Evolutionary conservation across 2,888 invertebrate genomes (phyloP), one percentile per base, ranked within the genome.

Genomic region (Sylvicola cinctus): DNA sequence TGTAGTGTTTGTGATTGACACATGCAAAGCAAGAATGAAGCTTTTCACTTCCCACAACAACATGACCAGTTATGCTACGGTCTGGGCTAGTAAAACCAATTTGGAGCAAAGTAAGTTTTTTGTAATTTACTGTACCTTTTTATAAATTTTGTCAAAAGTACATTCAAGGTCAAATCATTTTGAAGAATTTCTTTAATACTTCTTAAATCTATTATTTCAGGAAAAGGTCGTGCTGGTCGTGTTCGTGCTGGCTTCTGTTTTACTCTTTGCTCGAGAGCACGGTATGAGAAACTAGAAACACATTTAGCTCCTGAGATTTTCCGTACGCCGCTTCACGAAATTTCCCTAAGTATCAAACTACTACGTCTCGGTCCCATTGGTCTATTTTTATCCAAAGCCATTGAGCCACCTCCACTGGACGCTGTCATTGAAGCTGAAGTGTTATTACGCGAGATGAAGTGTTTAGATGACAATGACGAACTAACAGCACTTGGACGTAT

Each of bases 391-490:
- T 85, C 88, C 15, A 95, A 95, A 57, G 85, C 85, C 0, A 77
- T 95, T 15, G 91, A 96, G 52, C 91, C 95, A 0, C 96, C 96
- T 27, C 95, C 95, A 12, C 68, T 95, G 40, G 96, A 96, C 60
- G 91, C 95, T 17, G 93, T 98, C 11, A 93, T 96, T 45, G 96
- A 96, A 54, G 95, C 96, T 0, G 93, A 95, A 61, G 90, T 85
- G 0, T 38, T 70, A 42, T 50, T 76, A 43, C 51, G 70, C 48
- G 93, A 93, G 49, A 78, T 95, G 70, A 83, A 85, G 49, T 96
- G 95, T 43, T 61, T 98, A 44, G 91, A 95, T 55, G 52, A 55
- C 0, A 68, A 73, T 40, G 87, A 93, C 52, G 84, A 88, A 42
- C 59, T 98, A 38, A 98, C 96, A 0, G 84, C 93, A 0, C 65